Conservation (phyloP, 2,797 vertebrate genomes). For the Sylvia borin region DNA sequence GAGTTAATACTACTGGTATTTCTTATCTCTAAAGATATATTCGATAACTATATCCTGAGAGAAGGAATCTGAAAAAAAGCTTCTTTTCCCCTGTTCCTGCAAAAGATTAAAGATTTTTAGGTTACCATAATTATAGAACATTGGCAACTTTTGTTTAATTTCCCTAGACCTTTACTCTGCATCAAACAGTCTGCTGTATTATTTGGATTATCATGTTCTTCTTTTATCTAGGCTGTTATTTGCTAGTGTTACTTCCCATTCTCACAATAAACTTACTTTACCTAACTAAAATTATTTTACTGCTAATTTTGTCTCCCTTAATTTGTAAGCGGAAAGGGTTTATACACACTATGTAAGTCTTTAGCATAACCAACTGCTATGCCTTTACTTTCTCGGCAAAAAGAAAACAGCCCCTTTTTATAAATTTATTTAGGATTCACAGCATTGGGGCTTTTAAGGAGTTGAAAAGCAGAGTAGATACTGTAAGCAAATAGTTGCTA, state of each 20-base stretch:
- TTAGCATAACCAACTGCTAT: neutral
- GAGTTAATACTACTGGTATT: neutral
- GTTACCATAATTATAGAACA: neutral
- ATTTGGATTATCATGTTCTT: neutral
- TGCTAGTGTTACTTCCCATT: neutral
- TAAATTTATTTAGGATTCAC: neutral
- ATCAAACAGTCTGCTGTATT: neutral
- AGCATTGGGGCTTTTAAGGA: neutral
- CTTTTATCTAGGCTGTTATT: neutral
- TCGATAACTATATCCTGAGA: neutral
- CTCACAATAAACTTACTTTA: neutral
- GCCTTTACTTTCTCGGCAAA: neutral
- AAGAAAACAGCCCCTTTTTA: neutral
- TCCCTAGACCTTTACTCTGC: neutral
- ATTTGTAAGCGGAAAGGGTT: neutral
- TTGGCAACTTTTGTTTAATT: neutral
- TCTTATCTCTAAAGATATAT: neutral
- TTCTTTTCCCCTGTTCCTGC: neutral
- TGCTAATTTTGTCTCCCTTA: neutral
- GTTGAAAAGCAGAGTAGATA: neutral
- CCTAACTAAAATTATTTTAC: neutral
- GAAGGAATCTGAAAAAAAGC: neutral
- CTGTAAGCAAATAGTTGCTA: neutral
- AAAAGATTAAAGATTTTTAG: neutral
- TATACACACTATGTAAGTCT: rapidly evolving